phyloP scores from a whole-genome alignment of 2,797 vertebrate species.

The Lacerta viridis region DNA sequence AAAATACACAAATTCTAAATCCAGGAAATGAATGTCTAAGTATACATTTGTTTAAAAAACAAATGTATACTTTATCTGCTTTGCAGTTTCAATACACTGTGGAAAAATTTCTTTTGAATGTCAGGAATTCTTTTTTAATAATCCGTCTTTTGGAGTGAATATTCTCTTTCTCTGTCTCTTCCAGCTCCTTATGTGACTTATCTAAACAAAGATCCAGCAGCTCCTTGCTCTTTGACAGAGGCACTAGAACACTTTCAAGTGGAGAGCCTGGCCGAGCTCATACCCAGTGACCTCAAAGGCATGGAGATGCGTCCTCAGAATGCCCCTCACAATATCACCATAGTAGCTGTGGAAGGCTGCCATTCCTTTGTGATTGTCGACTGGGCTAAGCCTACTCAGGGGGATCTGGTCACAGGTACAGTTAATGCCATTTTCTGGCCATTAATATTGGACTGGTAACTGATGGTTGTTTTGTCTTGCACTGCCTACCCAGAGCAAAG shows the following conservation, averaged over 20 bases:
- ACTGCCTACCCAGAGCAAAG: not conserved
- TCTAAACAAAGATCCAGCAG: conserved; percentile 91
- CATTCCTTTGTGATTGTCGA: conserved; percentile 98
- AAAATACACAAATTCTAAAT: conserved; percentile 14
- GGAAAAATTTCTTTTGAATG: not conserved
- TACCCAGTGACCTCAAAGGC: conserved; percentile 85
- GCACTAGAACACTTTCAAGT: conserved; percentile 97
- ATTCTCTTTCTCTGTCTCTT: conserved; percentile 41
- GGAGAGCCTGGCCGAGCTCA: conserved; percentile 89
- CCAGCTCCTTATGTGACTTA: conserved; percentile 95
- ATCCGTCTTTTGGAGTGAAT: conserved; percentile 1
- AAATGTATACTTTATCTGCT: conserved; percentile 15
- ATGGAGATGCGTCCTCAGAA: conserved; percentile 83
- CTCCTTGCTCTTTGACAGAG: conserved; percentile 95
- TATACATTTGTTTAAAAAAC: conserved; percentile 8
- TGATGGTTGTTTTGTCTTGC: not conserved
- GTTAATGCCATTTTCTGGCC: not conserved
- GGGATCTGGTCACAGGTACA: conserved; percentile 95
- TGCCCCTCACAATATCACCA: conserved; percentile 92
- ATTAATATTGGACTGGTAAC: not conserved
- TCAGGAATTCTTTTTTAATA: conserved; percentile 19
- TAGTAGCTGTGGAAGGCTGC: conserved; percentile 97
- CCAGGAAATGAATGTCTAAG: conserved; percentile 31
- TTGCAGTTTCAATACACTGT: not conserved
- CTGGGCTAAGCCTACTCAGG: conserved; percentile 91